Evolutionary conservation across 1,140 invertebrate species (phyloP), one percentile per base, ranked within the genome.

Genomic region (Papilio helenus): DNA sequence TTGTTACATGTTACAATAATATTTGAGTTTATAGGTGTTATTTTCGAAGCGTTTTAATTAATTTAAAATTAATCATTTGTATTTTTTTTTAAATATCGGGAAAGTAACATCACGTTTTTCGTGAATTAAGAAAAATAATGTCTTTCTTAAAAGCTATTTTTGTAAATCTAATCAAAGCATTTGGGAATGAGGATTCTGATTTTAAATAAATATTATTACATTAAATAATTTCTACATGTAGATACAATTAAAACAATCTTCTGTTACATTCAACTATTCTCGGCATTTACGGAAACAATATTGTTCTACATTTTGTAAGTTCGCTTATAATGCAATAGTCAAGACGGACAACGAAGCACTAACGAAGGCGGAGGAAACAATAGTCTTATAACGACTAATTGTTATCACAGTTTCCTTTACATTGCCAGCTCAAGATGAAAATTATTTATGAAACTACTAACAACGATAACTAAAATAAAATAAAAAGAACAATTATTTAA

Each of bases 261-360:
- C 16, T 55, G n/a, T 55, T 55, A 55, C n/a, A n/a, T n/a, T 55
- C 7, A 9, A 55, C 18, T 55, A 26, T 61, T 3, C 23, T 61
- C 2, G n/a, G 20, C 55, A n/a, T 23, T 5, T 16, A 12, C 7
- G 10, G 23, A 61, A 26, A 10, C 58, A 26, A 61, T 26, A 23
- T 61, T 68, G 26, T 68, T 68, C 26, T 68, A 68, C 29, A 34
- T 68, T 8, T 16, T 68, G 16, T 34, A 68, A 16, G 23, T 68
- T 68, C 23, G 61, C 61, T 68, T 68, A 68, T 26, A 68, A 68
- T 68, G 61, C 23, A 68, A 68, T 68, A 68, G 61, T 68, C 26
- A 68, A 68, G 61, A 68, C 61, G 26, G 26, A 29, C 61, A 29
- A 68, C 61, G 14, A 3, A 34, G 61, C 26, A 16, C 26, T 68